Base-by-base conservation (phyloP, 2,888 invertebrate genomes). In the Rugalucina vietnamica region DNA sequence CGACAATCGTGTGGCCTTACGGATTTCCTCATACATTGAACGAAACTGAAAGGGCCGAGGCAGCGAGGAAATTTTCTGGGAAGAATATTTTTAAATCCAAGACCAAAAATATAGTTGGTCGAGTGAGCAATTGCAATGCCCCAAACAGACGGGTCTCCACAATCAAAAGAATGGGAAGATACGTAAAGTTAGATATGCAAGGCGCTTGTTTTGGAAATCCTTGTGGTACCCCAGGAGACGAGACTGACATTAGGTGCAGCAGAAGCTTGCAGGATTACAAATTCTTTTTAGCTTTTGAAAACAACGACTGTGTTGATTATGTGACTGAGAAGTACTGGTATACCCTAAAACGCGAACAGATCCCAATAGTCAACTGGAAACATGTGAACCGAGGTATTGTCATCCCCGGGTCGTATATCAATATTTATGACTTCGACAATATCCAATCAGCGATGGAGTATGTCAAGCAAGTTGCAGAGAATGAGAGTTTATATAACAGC, bases 261-360 rank as follows among this genome's bases (percentile, higher is more conserved):
- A n/a, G 37, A 21, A 49, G 49, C 32, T 57, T 73, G 36, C 39
- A 37, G 39, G 39, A 80, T 5, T 88, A 88, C 76, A 69, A 81
- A 39, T 89, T 89, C 54, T 83, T 78, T 50, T 76, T 89, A 34
- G 69, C 90, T 8, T 90, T 91, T 76, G 92, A 92, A 81, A 91
- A 92, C 78, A 85, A 86, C 74, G 76, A 89, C 71, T 92, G 92
- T 73, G 81, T 71, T 43, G 92, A 92, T 49, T 92, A 92, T 76
- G 84, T 92, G 24, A 90, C 90, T 0, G 92, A 92, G 65, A 92
- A 92, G 81, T 92, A 90, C 73, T 92, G 91, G 91, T 60, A 75
- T 14, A 80, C 91, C 0, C 57, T 91, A 36, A 14, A 76, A 21
- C 82, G 90, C 14, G 83, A 89, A 1, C 90, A 91, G 57, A 87